A percentile compares a stretch with the other conserved stretches of the same genome.
These are phyloP conservation scores for Catharus minimus DNA, from an alignment of 2,113 vertebrate genomes.

Conservation along the genomic window DNA sequence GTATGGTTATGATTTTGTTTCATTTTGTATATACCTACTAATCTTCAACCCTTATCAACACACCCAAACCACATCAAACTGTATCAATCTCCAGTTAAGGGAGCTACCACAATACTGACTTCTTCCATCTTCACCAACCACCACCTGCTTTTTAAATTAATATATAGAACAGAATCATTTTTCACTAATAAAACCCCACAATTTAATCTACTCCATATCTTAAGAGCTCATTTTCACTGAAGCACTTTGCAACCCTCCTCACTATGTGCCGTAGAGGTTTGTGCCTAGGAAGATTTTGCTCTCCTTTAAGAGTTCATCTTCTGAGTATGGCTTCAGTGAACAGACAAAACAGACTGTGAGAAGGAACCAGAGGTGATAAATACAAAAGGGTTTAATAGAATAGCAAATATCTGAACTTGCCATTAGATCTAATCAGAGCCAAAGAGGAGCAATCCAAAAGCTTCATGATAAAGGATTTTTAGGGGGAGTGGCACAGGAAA, in stretches of 20 bases:
- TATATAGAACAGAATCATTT: neutral
- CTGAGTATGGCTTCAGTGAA: neutral
- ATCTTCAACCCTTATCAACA: neutral
- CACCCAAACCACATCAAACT: neutral
- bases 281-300: neutral
- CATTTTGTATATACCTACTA: neutral
- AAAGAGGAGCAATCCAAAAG: neutral
- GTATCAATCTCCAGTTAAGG: neutral
- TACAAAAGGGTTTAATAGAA: neutral
- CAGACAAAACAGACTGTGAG: neutral
- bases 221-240: neutral
- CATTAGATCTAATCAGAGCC: neutral
- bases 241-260: neutral
- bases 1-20: neutral
- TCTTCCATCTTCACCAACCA: neutral
- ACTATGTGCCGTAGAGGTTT: neutral
- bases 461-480: neutral
- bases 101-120: neutral
- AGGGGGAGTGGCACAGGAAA: neutral
- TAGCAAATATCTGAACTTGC: neutral
- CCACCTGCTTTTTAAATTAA: neutral
- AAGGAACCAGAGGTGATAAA: neutral
- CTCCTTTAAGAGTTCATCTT: neutral
- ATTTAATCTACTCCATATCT: neutral
- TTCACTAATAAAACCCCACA: neutral